Evolutionary conservation across 2,888 invertebrate species (phyloP).

Genomic region (Erynnis tages): DNA sequence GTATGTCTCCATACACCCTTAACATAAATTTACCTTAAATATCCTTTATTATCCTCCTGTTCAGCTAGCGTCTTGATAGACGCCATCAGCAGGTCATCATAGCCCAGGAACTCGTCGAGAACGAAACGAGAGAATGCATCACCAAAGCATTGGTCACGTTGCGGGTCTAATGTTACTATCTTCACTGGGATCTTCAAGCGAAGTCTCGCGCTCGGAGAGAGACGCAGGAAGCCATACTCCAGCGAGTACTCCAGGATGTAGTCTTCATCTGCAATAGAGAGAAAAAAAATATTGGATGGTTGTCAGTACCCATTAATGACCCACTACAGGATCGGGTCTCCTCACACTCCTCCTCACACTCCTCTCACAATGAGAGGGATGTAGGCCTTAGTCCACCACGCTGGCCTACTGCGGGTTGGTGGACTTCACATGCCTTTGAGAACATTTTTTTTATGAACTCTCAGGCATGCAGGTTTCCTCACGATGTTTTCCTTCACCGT

Average conservation of each 20-base stretch:
- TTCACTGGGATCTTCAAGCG: constrained; percentile 95
- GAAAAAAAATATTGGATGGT: background rate
- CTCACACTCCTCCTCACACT: no score
- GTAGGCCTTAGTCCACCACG: no score
- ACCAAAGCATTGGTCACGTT: constrained; percentile 95
- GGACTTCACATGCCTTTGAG: no score
- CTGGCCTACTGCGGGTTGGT: no score
- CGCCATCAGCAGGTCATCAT: constrained; percentile 98
- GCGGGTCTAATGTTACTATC: constrained; percentile 93
- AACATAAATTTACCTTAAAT: constrained; percentile 83
- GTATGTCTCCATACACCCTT: no score
- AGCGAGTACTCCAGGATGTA: constrained; percentile 99
- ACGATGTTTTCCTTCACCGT: no score
- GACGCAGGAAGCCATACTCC: constrained; percentile 96
- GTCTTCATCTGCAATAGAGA: constrained; percentile 86
- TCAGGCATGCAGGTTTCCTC: no score
- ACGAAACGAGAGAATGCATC: constrained; percentile 94
- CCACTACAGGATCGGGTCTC: no score
- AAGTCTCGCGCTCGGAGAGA: constrained; percentile 92
- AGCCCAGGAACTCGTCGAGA: constrained; percentile 96
- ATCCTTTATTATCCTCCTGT: constrained; percentile 97
- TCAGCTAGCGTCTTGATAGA: constrained; percentile 97
- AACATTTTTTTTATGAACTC: no score
- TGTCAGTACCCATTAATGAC: no score
- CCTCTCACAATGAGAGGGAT: no score